Percentiles rank a stretch among this genome's conserved stretches.
These are phyloP conservation scores for Drosophila littoralis DNA, from an alignment of 1,140 invertebrate genomes.

Conservation along the genomic window DNA sequence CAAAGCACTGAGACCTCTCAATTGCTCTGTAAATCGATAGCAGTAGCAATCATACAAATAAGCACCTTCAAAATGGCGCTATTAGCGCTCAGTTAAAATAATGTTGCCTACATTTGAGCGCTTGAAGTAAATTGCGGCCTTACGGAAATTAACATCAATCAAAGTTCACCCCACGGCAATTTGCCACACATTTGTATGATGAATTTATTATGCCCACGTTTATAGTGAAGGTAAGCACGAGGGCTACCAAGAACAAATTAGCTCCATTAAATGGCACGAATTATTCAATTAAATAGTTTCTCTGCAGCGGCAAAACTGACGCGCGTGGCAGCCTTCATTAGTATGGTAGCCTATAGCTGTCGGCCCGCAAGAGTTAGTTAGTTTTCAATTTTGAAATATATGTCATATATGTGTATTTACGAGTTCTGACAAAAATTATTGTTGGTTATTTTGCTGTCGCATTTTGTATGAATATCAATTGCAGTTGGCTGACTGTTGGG, in stretches of 20 bases:
- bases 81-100: conserved; percentile 18
- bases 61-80: neutral
- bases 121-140: conserved; percentile 28
- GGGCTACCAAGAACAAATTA: conserved; percentile 17
- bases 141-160: conserved; percentile 45
- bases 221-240: neutral
- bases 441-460: conserved; percentile 25
- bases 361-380: neutral
- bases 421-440: conserved; percentile 10
- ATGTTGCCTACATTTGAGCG: conserved; percentile 32
- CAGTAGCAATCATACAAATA: neutral
- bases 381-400: neutral
- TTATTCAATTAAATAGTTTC: conserved; percentile 29
- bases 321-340: neutral
- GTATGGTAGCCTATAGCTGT: neutral
- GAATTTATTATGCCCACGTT: conserved; percentile 4
- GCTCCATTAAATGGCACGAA: conserved; percentile 6
- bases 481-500: conserved; percentile 7
- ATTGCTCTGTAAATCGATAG: neutral
- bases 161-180: conserved; percentile 39
- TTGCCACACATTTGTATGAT: conserved; percentile 18
- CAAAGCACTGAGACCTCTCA: neutral
- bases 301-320: neutral
- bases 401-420: conserved; percentile 2
- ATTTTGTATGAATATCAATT: conserved; percentile 19